Evolutionary conservation across 2,888 invertebrate species (phyloP).

Genomic region (Cataglyphis livida): DNA sequence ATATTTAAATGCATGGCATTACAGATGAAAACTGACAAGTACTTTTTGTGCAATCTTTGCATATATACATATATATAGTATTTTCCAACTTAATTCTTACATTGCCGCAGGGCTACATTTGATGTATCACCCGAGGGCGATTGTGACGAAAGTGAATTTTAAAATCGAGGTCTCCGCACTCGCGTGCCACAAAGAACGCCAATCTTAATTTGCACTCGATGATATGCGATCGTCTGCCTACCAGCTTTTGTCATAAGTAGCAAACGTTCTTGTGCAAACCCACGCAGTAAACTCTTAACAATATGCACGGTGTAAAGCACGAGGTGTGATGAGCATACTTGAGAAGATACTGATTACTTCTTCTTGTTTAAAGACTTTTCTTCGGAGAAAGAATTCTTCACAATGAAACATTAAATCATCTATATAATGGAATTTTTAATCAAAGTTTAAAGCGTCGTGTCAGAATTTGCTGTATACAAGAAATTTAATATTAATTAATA

Average conservation of each 20-base stretch:
- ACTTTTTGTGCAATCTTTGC: not conserved
- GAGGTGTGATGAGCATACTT: not conserved
- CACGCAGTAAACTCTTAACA: conserved; percentile 34
- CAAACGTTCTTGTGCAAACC: conserved; percentile 50
- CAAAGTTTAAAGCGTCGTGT: not conserved
- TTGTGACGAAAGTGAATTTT: conserved; percentile 72
- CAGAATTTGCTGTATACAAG: not conserved
- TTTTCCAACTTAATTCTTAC: not conserved
- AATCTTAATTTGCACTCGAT: conserved; percentile 69
- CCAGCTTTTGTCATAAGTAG: conserved; percentile 62
- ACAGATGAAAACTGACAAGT: not conserved
- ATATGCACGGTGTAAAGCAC: not conserved
- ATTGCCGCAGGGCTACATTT: conserved; percentile 55
- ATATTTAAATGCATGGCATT: not conserved
- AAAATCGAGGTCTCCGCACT: conserved; percentile 68
- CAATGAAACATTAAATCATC: not conserved
- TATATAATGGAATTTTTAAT: not conserved
- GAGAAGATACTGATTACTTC: conserved; percentile 4
- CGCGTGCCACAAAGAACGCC: conserved; percentile 64
- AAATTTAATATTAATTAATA: conserved; percentile 4
- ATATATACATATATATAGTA: not conserved
- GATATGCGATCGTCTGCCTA: conserved; percentile 68
- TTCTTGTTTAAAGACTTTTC: not conserved
- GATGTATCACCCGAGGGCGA: conserved; percentile 57
- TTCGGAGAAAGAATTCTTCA: not conserved